These are phyloP conservation scores for Tetragonisca angustula DNA, from an alignment of 2,888 invertebrate species.

Conservation along the genomic window DNA sequence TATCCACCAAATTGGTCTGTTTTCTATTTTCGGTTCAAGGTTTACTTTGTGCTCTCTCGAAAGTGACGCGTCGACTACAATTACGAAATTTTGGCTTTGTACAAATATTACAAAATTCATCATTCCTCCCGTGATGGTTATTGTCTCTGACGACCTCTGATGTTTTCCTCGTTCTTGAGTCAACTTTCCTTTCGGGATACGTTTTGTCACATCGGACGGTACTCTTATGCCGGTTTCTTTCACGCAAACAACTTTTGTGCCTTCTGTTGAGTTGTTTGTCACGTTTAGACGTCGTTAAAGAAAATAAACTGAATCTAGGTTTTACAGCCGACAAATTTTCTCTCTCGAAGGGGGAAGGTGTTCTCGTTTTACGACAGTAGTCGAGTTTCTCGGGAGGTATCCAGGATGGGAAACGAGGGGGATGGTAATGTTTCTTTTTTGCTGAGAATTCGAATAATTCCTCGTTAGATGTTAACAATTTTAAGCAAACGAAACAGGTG, in stretches of 20 bases:
- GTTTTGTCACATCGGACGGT: not conserved
- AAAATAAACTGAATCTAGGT: slow-evolving; percentile 42
- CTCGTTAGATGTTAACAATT: not conserved
- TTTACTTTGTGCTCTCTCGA: slow-evolving; percentile 11
- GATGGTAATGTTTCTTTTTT: slow-evolving; percentile 14
- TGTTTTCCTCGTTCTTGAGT: slow-evolving; percentile 24
- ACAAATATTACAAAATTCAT: not conserved
- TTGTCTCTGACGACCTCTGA: slow-evolving; percentile 13
- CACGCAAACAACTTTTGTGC: not conserved
- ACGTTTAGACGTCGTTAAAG: slow-evolving; percentile 5
- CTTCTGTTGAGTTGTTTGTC: not conserved
- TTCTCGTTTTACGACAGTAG: not conserved
- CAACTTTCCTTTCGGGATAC: not conserved
- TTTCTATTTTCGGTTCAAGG: not conserved
- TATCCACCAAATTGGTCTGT: not conserved
- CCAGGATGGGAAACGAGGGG: slow-evolving; percentile 34
- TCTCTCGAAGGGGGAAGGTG: not conserved
- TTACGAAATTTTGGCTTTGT: slow-evolving; percentile 1
- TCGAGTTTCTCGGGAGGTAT: not conserved
- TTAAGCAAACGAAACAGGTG: not conserved
- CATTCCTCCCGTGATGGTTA: not conserved
- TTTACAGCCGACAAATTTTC: slow-evolving; percentile 12
- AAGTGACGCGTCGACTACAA: slow-evolving; percentile 39
- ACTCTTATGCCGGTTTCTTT: not conserved
- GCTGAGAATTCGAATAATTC: slow-evolving; percentile 41